A percentile compares a stretch with the other conserved stretches of the same genome.
Evolutionary conservation across 2,113 vertebrate genomes (phyloP).

Genomic region (Notothenia coriiceps): DNA sequence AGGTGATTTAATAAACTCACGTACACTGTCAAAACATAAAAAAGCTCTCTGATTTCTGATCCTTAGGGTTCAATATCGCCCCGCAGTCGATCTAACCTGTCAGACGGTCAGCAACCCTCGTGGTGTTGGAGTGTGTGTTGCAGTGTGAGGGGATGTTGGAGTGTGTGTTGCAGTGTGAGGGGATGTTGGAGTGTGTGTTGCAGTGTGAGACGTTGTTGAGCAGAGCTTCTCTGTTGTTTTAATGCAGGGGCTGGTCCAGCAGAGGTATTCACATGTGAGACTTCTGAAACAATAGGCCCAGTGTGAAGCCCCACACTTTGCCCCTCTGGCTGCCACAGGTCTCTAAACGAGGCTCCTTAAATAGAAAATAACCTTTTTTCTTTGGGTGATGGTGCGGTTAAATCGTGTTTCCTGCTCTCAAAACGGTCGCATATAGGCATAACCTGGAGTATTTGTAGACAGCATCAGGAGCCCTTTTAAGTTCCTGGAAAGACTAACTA

Average conservation of each 20-base stretch:
- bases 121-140: slow-evolving; percentile 54
- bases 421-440: slow-evolving; percentile 44
- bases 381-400: slow-evolving; percentile 54
- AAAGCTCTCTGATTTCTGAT: background rate
- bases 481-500: slow-evolving; percentile 44
- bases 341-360: slow-evolving; percentile 77
- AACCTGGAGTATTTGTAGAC: slow-evolving; percentile 36
- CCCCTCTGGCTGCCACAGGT: slow-evolving; percentile 74
- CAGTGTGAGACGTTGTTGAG: slow-evolving; percentile 65
- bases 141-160: slow-evolving; percentile 62
- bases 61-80: slow-evolving; percentile 2
- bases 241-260: slow-evolving; percentile 70
- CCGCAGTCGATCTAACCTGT: slow-evolving; percentile 20
- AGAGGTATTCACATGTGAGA: slow-evolving; percentile 84
- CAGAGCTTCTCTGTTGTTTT: slow-evolving; percentile 78
- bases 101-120: slow-evolving; percentile 16
- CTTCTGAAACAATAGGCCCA: slow-evolving; percentile 84
- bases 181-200: slow-evolving; percentile 44
- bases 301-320: slow-evolving; percentile 80
- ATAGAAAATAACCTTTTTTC: slow-evolving; percentile 76
- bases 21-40: background rate
- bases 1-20: background rate
- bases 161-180: slow-evolving; percentile 53
- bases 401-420: slow-evolving; percentile 75
- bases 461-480: slow-evolving; percentile 42